Conservation (phyloP, 1,140 invertebrate genomes). For the Vollenhovia emeryi region DNA sequence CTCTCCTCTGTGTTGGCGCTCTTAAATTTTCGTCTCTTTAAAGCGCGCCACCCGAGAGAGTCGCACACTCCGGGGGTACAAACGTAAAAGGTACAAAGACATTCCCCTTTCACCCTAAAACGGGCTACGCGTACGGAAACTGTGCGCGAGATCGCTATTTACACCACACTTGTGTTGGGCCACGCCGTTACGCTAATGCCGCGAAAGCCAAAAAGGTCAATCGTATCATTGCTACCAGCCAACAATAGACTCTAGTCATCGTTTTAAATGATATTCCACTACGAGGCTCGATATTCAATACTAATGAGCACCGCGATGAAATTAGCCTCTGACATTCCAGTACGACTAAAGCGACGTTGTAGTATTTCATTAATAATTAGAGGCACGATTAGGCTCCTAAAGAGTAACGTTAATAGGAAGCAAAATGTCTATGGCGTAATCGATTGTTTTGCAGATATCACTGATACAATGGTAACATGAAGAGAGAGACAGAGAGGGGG, state of each 20-base stretch:
- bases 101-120: constrained; percentile 73
- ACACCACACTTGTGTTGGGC: constrained; percentile 66
- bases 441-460: background rate
- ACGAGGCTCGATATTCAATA: constrained; percentile 34
- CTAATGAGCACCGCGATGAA: constrained; percentile 31
- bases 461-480: background rate
- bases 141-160: constrained; percentile 54
- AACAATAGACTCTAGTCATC: constrained; percentile 64
- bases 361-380: constrained; percentile 24
- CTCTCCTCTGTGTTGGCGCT: constrained; percentile 12
- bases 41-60: constrained; percentile 16
- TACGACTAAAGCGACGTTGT: background rate
- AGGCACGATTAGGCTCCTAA: background rate
- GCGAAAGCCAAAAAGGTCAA: constrained; percentile 66
- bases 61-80: background rate
- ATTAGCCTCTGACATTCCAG: constrained; percentile 32
- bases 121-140: constrained; percentile 47
- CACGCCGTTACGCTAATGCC: constrained; percentile 56
- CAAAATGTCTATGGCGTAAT: background rate
- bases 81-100: constrained; percentile 70
- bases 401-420: background rate
- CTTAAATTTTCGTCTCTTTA: constrained; percentile 67
- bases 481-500: no score
- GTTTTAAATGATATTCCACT: constrained; percentile 60
- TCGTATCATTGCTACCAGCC: constrained; percentile 63